Percentiles rank a stretch among this genome's conserved stretches.
phyloP scores from a whole-genome alignment of 2,113 vertebrate genomes.

The Lycaon pictus region DNA sequence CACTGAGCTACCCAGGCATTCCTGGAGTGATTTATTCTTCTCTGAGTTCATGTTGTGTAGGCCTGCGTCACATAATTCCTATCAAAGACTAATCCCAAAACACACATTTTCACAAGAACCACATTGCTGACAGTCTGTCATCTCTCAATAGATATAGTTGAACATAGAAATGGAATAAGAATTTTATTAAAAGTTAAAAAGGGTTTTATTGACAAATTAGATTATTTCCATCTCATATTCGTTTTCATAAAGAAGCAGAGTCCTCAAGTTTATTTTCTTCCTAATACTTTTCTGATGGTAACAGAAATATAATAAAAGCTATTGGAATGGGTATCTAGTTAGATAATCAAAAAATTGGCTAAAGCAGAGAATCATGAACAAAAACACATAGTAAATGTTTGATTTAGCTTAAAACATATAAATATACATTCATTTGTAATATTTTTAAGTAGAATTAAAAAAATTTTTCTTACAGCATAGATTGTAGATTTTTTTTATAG shows the following conservation, averaged over 20 bases:
- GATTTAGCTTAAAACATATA: not conserved
- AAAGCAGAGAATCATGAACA: not conserved
- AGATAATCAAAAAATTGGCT: not conserved
- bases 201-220: not conserved
- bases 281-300: not conserved
- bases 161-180: not conserved
- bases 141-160: not conserved
- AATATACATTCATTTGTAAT: not conserved
- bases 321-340: not conserved
- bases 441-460: not conserved
- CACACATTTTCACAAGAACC: not conserved
- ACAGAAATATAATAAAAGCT: not conserved
- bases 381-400: not conserved
- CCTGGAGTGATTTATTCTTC: not conserved
- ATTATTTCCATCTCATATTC: conserved; percentile 23
- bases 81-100: not conserved
- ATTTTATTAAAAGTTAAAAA: not conserved
- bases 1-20: too few relatives aligned
- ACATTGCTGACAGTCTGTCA: not conserved
- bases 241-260: not conserved
- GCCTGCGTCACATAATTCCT: not conserved
- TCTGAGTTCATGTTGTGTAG: not conserved
- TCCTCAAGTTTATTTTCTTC: not conserved
- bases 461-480: not conserved
- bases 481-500: conserved; percentile 5